These are phyloP conservation scores for Spilogale gracilis DNA, from an alignment of 2,113 vertebrate genomes.

Conservation along the genomic window DNA sequence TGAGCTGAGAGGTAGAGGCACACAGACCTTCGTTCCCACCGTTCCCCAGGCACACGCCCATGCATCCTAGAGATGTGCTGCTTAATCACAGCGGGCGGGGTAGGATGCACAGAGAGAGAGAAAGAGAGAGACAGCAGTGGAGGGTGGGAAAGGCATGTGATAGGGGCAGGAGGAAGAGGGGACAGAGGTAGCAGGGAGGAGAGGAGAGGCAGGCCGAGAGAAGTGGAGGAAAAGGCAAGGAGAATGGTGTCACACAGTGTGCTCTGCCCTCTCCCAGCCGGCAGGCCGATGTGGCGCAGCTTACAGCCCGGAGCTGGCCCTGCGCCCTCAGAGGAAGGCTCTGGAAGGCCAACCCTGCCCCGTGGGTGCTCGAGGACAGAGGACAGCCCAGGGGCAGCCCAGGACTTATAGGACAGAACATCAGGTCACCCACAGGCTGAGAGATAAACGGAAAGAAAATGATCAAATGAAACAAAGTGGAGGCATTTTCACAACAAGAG, in stretches of 20 bases:
- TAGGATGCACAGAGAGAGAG: too few species aligned
- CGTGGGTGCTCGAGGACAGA: not conserved
- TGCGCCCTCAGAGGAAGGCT: accelerated
- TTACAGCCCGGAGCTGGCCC: not conserved
- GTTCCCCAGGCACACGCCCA: too few species aligned
- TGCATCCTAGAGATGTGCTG: accelerated
- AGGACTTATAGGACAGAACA: not conserved
- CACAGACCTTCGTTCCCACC: not conserved
- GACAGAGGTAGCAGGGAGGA: not conserved
- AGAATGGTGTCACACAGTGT: accelerated
- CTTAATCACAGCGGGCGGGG: accelerated
- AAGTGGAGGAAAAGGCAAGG: accelerated
- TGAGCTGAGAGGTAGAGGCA: not conserved
- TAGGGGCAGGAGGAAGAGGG: not conserved
- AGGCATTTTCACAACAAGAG: not conserved
- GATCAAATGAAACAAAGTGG: accelerated
- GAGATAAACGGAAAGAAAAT: not conserved
- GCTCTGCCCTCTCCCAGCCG: not conserved
- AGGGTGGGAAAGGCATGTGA: too few species aligned
- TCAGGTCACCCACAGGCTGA: not conserved
- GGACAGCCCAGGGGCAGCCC: not conserved
- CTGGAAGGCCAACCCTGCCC: not conserved
- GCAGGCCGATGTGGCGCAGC: not conserved
- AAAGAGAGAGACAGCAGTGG: too few species aligned
- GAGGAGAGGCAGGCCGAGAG: not conserved